Evolutionary conservation across 2,797 vertebrate genomes (phyloP).

Genomic region (Acanthiza pusilla): DNA sequence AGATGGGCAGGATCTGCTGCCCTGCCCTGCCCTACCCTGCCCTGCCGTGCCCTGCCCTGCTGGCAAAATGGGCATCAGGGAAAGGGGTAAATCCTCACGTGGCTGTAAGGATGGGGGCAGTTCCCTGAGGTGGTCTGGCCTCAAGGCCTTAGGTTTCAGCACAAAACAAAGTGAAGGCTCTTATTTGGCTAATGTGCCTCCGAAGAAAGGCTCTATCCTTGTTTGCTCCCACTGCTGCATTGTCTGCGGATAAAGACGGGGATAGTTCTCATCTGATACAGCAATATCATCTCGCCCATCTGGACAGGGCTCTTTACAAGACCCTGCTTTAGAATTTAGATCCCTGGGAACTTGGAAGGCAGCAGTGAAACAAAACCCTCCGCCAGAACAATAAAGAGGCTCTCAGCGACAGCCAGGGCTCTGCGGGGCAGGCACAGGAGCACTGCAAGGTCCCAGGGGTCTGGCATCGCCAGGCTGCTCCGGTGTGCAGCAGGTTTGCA

Average conservation of each 20-base stretch:
- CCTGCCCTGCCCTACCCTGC: neutral
- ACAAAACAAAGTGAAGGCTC: constrained; percentile 23
- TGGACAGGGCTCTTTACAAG: constrained; percentile 37
- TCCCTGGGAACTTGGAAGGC: constrained; percentile 65
- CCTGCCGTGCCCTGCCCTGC: neutral
- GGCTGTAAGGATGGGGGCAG: neutral
- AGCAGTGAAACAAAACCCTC: constrained; percentile 56
- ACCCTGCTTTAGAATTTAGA: constrained; percentile 58
- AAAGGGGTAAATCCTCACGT: neutral
- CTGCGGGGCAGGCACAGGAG: neutral
- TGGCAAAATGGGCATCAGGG: neutral
- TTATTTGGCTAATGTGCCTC: constrained; percentile 40
- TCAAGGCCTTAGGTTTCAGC: neutral
- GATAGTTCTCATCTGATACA: constrained; percentile 45
- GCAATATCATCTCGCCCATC: constrained; percentile 53
- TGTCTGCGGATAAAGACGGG: constrained; percentile 48
- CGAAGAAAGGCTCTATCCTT: constrained; percentile 39
- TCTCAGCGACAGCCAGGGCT: neutral
- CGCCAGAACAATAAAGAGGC: constrained; percentile 6
- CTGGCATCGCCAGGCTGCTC: neutral
- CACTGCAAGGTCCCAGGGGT: neutral
- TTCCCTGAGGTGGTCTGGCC: neutral
- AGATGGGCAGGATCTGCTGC: neutral
- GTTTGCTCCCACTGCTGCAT: constrained; percentile 53
- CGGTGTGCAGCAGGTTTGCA: neutral